Conservation (phyloP, 2,888 invertebrate species). For the Herminia tarsipennalis region DNA sequence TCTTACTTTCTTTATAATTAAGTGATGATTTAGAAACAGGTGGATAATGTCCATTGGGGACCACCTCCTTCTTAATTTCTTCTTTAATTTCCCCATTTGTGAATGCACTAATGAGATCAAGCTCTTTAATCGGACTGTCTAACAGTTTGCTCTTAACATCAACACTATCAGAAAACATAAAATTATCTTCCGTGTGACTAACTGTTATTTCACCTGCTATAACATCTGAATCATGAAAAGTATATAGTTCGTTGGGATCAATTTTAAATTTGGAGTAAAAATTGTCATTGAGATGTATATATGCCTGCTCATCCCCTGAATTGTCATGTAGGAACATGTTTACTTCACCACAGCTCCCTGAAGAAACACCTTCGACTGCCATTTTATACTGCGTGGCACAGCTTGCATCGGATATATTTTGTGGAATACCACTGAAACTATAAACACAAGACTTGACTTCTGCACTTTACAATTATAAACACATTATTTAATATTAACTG, state of each 20-base stretch:
- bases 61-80: constrained; percentile 57
- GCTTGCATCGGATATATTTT: constrained; percentile 81
- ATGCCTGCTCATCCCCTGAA: constrained; percentile 75
- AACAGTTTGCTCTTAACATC: constrained; percentile 63
- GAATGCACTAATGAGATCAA: constrained; percentile 60
- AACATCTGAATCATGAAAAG: constrained; percentile 81
- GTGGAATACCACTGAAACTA: constrained; percentile 82
- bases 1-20: constrained; percentile 57
- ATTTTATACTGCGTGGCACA: constrained; percentile 83
- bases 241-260: constrained; percentile 81
- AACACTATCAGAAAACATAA: constrained; percentile 67
- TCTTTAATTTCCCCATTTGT: constrained; percentile 71
- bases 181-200: constrained; percentile 78
- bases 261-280: constrained; percentile 82
- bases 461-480: no score
- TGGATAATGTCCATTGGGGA: constrained; percentile 72
- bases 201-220: constrained; percentile 81
- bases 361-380: constrained; percentile 77
- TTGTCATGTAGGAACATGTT: constrained; percentile 78
- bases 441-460: background rate
- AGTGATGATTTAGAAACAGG: constrained; percentile 37
- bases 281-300: constrained; percentile 77
- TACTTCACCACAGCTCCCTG: constrained; percentile 72
- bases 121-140: constrained; percentile 68
- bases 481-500: no score